Conservation (phyloP, 1,140 invertebrate species). For the Notospermus geniculatus region DNA sequence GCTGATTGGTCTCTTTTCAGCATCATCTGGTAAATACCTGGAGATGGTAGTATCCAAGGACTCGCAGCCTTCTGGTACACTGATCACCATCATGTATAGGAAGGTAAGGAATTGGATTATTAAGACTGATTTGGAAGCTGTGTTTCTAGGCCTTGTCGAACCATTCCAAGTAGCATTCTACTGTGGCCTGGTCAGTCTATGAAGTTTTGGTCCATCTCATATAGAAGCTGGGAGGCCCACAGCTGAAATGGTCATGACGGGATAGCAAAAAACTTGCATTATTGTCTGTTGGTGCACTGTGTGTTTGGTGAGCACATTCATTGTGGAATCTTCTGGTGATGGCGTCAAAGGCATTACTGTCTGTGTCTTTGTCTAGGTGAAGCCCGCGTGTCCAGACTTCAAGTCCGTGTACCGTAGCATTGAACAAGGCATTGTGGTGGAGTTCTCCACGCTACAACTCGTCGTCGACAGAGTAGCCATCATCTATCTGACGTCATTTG, state of each 20-base stretch:
- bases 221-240: too few species aligned
- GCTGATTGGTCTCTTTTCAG: not conserved
- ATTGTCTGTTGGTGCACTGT: too few species aligned
- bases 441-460: constrained; percentile 66
- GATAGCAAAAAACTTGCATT: too few species aligned
- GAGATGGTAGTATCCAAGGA: constrained; percentile 6
- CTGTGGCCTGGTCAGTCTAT: too few species aligned
- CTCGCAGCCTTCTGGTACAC: not conserved
- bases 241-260: too few species aligned
- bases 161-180: too few species aligned
- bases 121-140: too few species aligned
- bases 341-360: too few species aligned
- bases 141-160: too few species aligned
- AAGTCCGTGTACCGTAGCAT: constrained; percentile 76
- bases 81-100: constrained; percentile 5
- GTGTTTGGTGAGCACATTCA: too few species aligned
- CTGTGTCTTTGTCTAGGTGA: constrained; percentile 63
- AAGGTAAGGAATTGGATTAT: not conserved
- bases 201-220: too few species aligned
- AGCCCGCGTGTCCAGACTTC: constrained; percentile 79
- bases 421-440: constrained; percentile 73
- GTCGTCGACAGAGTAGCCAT: constrained; percentile 73
- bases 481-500: constrained; percentile 67
- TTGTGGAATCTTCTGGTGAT: too few species aligned
- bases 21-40: constrained; percentile 3